A percentile compares a stretch with the other conserved stretches of the same genome.
phyloP scores from a whole-genome alignment of 2,797 vertebrate species.

The Myotis planiceps region DNA sequence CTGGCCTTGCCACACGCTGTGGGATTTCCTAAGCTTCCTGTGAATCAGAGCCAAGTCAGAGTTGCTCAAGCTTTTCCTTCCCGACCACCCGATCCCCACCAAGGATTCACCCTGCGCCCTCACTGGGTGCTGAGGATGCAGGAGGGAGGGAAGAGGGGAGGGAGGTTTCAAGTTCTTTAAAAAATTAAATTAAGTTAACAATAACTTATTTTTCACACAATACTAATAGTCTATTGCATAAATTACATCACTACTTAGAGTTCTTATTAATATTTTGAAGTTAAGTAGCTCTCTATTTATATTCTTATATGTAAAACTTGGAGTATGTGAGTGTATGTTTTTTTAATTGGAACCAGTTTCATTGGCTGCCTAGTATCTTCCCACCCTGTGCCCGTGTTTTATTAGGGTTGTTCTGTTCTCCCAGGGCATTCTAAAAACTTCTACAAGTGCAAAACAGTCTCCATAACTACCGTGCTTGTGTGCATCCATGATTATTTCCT shows the following conservation, averaged over 20 bases:
- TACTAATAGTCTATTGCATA: neutral
- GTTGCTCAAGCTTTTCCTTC: neutral
- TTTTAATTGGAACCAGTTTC: neutral
- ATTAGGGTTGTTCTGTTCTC: neutral
- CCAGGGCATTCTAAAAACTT: neutral
- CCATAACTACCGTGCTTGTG: neutral
- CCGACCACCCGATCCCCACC: neutral
- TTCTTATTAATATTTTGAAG: neutral
- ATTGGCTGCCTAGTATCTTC: neutral
- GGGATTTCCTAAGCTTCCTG: neutral
- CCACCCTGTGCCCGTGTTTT: neutral
- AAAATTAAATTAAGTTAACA: neutral
- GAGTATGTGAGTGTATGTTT: neutral
- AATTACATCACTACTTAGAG: neutral
- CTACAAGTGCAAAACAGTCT: neutral
- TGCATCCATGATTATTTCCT: constrained; percentile 34
- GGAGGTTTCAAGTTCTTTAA: neutral
- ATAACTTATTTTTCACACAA: neutral
- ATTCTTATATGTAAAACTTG: neutral
- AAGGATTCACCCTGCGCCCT: neutral
- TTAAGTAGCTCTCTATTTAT: neutral
- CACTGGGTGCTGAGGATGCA: neutral
- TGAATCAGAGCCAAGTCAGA: neutral
- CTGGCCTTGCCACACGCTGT: neutral
- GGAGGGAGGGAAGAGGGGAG: neutral